Percentiles rank a stretch among this genome's conserved stretches.
These are phyloP conservation scores for Callitettix versicolor DNA, from an alignment of 1,140 invertebrate species.

Conservation along the genomic window DNA sequence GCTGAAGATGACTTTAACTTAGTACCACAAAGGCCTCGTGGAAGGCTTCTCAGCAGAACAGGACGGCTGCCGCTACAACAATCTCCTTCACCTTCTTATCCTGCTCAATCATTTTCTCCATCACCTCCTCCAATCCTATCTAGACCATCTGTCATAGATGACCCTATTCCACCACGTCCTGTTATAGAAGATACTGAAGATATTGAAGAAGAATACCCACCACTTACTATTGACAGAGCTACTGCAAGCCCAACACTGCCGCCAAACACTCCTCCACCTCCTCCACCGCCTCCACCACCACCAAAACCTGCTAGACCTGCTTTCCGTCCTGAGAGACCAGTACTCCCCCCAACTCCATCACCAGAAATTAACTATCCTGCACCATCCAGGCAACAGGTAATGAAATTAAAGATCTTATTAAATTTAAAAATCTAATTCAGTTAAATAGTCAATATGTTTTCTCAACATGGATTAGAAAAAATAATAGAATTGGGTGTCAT, in stretches of 20 bases:
- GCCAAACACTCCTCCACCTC: constrained; percentile 4
- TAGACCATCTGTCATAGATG: constrained; percentile 2
- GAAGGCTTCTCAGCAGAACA: background rate
- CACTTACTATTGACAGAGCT: background rate
- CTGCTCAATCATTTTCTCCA: background rate
- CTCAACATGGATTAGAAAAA: background rate
- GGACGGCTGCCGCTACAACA: background rate
- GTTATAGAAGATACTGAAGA: constrained; percentile 19
- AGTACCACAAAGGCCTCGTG: background rate
- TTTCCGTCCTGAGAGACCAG: constrained; percentile 8
- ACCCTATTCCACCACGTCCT: constrained; percentile 3
- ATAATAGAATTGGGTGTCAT: too few relatives aligned
- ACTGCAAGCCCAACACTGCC: background rate
- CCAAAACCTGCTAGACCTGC: background rate
- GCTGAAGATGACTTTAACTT: background rate
- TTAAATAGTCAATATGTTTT: background rate
- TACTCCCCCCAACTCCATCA: background rate
- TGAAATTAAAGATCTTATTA: too few relatives aligned
- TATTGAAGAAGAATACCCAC: constrained; percentile 1
- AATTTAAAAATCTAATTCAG: too few relatives aligned
- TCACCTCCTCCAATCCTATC: background rate
- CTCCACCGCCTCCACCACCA: constrained; percentile 4
- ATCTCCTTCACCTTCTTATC: background rate
- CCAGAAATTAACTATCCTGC: constrained; percentile 11
- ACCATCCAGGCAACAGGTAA: constrained; percentile 15